Conservation (phyloP, 2,113 vertebrate genomes). For the Thunnus maccoyii region DNA sequence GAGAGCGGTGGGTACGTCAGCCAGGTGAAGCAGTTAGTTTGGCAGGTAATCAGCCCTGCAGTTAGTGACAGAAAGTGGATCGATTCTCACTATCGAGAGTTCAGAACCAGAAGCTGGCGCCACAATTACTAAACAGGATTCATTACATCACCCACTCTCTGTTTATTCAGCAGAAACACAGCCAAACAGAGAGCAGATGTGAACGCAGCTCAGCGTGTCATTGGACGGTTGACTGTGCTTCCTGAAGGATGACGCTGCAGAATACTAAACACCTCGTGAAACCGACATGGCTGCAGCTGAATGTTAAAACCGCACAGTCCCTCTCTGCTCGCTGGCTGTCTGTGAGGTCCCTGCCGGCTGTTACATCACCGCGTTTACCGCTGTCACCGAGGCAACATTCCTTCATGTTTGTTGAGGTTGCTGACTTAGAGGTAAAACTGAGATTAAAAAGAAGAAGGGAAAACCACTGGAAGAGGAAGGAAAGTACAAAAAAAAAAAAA, state of each 20-base stretch:
- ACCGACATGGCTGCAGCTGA: conserved; percentile 36
- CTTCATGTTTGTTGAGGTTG: conserved; percentile 18
- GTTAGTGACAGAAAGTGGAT: neutral
- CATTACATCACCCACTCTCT: conserved; percentile 11
- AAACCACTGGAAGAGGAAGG: neutral
- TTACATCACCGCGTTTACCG: neutral
- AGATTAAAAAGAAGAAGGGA: neutral
- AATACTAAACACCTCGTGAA: conserved; percentile 28
- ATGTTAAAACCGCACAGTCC: neutral
- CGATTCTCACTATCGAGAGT: too few relatives aligned
- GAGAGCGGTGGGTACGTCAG: neutral
- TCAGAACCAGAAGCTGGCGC: neutral
- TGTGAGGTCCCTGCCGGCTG: neutral
- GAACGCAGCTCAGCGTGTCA: conserved; percentile 35
- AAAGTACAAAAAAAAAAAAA: neutral
- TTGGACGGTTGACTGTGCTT: conserved; percentile 16
- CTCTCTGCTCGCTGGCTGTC: neutral
- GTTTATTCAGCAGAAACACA: conserved; percentile 51
- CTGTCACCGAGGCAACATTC: neutral
- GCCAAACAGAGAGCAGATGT: conserved; percentile 46
- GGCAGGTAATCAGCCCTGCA: conserved; percentile 24
- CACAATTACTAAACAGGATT: conserved; percentile 16
- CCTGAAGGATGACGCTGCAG: conserved; percentile 39
- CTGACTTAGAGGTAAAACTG: neutral
- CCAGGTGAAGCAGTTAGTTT: conserved; percentile 15